Evolutionary conservation across 1,140 invertebrate genomes (phyloP).

Genomic region (Pogonomyrmex californicus): DNA sequence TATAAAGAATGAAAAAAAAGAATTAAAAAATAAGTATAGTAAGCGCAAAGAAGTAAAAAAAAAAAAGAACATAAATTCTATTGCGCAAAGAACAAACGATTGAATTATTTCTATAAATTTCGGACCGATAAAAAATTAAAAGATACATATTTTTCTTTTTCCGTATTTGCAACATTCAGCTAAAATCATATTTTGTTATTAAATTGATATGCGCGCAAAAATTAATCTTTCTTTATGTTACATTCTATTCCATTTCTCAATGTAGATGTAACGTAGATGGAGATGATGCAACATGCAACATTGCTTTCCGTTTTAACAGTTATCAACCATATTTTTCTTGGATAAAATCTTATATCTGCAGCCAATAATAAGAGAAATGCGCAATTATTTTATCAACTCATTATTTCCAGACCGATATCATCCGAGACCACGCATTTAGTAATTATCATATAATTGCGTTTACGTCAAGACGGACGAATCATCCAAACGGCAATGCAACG

Average conservation of each 20-base stretch:
- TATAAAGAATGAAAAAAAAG: no score
- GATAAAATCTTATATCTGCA: not conserved
- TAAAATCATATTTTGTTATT: not conserved
- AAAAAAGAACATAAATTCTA: not conserved
- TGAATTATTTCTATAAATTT: slow-evolving; percentile 7
- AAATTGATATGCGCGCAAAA: not conserved
- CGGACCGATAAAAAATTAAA: not conserved
- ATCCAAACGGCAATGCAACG: not conserved
- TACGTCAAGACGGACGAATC: slow-evolving; percentile 14
- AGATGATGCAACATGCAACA: not conserved
- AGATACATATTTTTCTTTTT: not conserved
- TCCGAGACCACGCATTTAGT: not conserved
- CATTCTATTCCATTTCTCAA: not conserved
- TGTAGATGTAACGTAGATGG: not conserved
- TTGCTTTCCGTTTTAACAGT: not conserved
- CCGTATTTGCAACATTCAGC: not conserved
- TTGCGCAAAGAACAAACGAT: not conserved
- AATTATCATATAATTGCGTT: not conserved
- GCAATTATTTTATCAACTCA: not conserved
- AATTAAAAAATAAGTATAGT: no score
- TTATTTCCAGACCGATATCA: not conserved
- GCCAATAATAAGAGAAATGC: not conserved
- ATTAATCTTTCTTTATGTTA: not conserved
- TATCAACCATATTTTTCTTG: not conserved
- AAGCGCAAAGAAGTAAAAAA: no score